Evolutionary conservation across 2,113 vertebrate genomes (phyloP), one percentile per base, ranked within the genome.

Genomic region (Lagopus muta): DNA sequence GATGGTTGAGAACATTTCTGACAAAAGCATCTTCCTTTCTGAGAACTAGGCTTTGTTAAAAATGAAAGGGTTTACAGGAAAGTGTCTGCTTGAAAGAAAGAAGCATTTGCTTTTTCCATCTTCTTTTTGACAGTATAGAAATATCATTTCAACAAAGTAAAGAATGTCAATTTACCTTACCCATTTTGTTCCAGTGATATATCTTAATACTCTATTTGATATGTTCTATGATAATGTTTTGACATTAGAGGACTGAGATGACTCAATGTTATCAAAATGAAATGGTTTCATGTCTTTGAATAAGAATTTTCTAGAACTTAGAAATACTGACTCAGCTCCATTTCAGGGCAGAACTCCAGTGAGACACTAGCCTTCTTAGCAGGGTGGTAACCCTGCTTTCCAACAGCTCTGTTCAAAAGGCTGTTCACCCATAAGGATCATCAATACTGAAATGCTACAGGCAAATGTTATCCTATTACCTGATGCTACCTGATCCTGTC

Each of bases 171-270:
- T 93, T 95, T 92, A 19, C 61, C 11, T 1, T 88, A 52, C 57
- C 52, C 64, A 12, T 83, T 95, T 81, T 86, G 38, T 75, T 94
- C 61, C 66, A 85, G 21, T 87, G 84, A 82, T 90, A 34, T 77
- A 80, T 90, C 91, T 92, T 90, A 87, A 80, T 72, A 22, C 30
- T 82, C 30, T 80, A 22, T 88, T 95, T 94, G 88, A 86, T 93
- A 5, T 52, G 64, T 94, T 95, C 95, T 69, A 6, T 93, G 93
- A 72, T 95, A 93, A 86, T 95, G 89, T 96, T 96, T 97, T 95
- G 94, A 95, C n/a, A 8, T 88, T 90, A 13, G 69, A 90, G 79
- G 95, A 74, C 79, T 94, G 93, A 94, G 85, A 94, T 93, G 89
- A 96, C 88, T 94, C 89, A 91, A 90, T 65, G 80, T 88, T 94